phyloP scores from a whole-genome alignment of 2,797 vertebrate species.

The Neosilurus hyrtlii region DNA sequence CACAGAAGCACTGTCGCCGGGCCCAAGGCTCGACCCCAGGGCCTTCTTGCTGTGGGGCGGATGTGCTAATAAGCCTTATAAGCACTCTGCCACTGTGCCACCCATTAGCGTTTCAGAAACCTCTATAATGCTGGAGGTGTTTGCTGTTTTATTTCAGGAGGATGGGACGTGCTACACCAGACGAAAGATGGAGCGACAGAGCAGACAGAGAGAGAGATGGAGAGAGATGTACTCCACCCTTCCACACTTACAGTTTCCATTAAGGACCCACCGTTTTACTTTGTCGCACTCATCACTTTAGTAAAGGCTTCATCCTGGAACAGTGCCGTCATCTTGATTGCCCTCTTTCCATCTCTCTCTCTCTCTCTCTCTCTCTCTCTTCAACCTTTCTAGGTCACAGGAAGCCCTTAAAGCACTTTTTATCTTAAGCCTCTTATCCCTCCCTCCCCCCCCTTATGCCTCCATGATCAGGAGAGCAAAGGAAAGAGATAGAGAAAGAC shows the following conservation, averaged over 20 bases:
- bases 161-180: conserved; percentile 7
- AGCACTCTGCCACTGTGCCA: no score
- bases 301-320: conserved; percentile 13
- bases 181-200: neutral
- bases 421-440: conserved; percentile 57
- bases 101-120: no score
- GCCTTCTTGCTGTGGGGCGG: no score
- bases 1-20: no score
- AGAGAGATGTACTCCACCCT: neutral
- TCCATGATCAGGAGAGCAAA: conserved; percentile 39
- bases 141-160: neutral
- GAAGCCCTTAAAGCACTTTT: conserved; percentile 46
- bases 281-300: conserved; percentile 8
- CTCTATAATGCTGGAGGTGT: neutral
- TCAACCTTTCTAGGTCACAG: conserved; percentile 51
- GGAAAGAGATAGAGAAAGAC: conserved; percentile 27
- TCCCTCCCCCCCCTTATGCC: conserved; percentile 21
- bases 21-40: no score
- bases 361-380: neutral
- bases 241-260: conserved; percentile 11
- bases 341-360: neutral
- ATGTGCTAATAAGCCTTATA: no score
- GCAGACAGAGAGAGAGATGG: neutral
- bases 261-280: conserved; percentile 31
- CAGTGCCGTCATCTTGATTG: conserved; percentile 25